Conservation (phyloP, 2,888 invertebrate genomes). For the Tetrapedia diversipes region DNA sequence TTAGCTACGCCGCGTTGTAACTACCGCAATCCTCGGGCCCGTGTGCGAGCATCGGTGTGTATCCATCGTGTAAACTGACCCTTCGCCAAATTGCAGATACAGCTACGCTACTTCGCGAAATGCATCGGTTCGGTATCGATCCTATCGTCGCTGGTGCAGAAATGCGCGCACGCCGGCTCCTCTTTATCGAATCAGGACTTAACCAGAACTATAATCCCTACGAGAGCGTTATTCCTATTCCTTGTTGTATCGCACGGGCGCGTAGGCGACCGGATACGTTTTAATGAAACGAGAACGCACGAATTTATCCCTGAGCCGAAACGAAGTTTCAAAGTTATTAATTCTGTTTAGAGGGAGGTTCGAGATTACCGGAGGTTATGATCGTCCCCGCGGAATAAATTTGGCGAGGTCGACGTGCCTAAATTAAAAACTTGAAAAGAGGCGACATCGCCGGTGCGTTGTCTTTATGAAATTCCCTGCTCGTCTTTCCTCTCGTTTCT, state of each 20-base stretch:
- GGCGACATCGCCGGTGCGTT: slow-evolving; percentile 13
- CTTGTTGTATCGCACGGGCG: neutral
- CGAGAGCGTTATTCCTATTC: neutral
- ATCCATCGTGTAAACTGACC: slow-evolving; percentile 40
- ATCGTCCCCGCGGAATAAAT: slow-evolving; percentile 29
- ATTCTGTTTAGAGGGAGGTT: slow-evolving; percentile 13
- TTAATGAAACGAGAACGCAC: slow-evolving; percentile 4
- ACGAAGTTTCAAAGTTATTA: slow-evolving; percentile 29
- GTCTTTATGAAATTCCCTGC: slow-evolving; percentile 31
- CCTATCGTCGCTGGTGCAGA: neutral
- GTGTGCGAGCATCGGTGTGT: neutral
- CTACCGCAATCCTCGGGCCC: slow-evolving; percentile 22
- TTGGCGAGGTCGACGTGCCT: neutral
- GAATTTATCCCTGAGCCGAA: slow-evolving; percentile 17
- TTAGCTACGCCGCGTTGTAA: slow-evolving; percentile 15
- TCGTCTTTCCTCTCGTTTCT: slow-evolving; percentile 14
- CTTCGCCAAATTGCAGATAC: slow-evolving; percentile 26
- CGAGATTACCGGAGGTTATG: slow-evolving; percentile 7
- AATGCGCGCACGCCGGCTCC: no score
- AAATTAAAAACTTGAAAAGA: slow-evolving; percentile 44
- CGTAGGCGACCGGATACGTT: neutral
- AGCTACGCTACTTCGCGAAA: slow-evolving; percentile 12
- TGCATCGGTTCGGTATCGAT: slow-evolving; percentile 9
- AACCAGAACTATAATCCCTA: slow-evolving; percentile 8
- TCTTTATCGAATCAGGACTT: neutral